Percentiles rank a stretch among this genome's conserved stretches.
phyloP scores from a whole-genome alignment of 30 jellyfish, hydroid and myxozoan genomes.

The Hydractinia symbiolongicarpus region DNA sequence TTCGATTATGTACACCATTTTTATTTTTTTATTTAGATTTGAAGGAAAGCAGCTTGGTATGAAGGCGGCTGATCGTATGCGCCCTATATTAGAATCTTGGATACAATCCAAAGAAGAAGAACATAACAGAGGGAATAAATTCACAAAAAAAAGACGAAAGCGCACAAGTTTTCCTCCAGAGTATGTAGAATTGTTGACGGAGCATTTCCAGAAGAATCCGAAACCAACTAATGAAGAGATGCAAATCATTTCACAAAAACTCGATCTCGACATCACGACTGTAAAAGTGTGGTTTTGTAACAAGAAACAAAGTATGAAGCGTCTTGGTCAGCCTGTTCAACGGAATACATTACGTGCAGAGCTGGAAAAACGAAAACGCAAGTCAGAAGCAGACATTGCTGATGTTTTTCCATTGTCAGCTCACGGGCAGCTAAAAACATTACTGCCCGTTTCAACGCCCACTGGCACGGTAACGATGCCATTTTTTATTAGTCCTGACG shows the following conservation, averaged over 20 bases:
- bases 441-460: slow-evolving; percentile 66
- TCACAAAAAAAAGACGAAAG: slow-evolving; percentile 76
- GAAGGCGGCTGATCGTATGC: slow-evolving; percentile 98
- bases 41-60: slow-evolving; percentile 97
- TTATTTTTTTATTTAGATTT: slow-evolving; percentile 37
- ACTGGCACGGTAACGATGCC: slow-evolving; percentile 79
- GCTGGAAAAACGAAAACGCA: slow-evolving; percentile 23
- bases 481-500: slow-evolving; percentile 81
- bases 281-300: slow-evolving; percentile 94
- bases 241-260: slow-evolving; percentile 57
- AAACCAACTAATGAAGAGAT: slow-evolving; percentile 82
- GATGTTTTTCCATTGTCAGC: slow-evolving; percentile 21
- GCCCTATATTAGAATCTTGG: slow-evolving; percentile 76
- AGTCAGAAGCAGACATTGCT: slow-evolving; percentile 23
- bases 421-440: slow-evolving; percentile 17
- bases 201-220: slow-evolving; percentile 78
- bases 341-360: slow-evolving; percentile 15
- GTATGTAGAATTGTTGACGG: slow-evolving; percentile 55
- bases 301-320: slow-evolving; percentile 72
- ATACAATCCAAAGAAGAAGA: slow-evolving; percentile 79
- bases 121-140: slow-evolving; percentile 48
- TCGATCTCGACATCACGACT: slow-evolving; percentile 65
- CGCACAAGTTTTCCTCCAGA: slow-evolving; percentile 92
- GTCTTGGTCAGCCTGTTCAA: slow-evolving; percentile 46
- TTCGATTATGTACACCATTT: not conserved